Evolutionary conservation across 2,888 invertebrate species (phyloP).

Genomic region (Dicranocentrus wangi): DNA sequence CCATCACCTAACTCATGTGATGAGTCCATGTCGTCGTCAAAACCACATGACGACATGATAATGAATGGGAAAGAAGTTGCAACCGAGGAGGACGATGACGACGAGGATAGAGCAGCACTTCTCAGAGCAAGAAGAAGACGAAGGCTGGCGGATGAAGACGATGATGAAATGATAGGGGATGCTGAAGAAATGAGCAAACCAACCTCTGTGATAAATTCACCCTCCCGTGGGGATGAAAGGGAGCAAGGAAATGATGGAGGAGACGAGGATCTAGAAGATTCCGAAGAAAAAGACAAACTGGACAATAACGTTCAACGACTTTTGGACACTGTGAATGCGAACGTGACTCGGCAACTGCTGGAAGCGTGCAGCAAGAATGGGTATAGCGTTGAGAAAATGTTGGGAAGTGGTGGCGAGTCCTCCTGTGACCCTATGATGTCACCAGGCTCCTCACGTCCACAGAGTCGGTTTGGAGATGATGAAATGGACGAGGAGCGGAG

Average conservation of each 20-base stretch:
- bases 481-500: conserved; percentile 61
- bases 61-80: conserved; percentile 62
- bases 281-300: conserved; percentile 68
- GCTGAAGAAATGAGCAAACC: conserved; percentile 50
- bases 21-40: conserved; percentile 64
- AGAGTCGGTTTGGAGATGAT: conserved; percentile 50
- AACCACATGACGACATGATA: conserved; percentile 62
- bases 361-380: conserved; percentile 80
- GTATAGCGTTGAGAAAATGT: conserved; percentile 60
- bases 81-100: conserved; percentile 42
- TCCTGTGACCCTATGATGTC: conserved; percentile 58
- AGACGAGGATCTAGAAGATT: conserved; percentile 67
- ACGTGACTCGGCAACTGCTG: conserved; percentile 84
- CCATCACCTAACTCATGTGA: conserved; percentile 66
- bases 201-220: conserved; percentile 63
- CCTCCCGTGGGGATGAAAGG: conserved; percentile 75
- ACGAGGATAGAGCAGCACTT: conserved; percentile 56
- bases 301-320: conserved; percentile 80
- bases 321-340: conserved; percentile 84
- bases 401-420: conserved; percentile 58
- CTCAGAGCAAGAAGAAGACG: conserved; percentile 55
- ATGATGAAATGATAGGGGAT: conserved; percentile 49
- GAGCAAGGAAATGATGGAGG: conserved; percentile 76
- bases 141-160: conserved; percentile 73
- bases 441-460: conserved; percentile 61